Base-by-base conservation (phyloP, 2,888 invertebrate species). In the Eilema depressum region DNA sequence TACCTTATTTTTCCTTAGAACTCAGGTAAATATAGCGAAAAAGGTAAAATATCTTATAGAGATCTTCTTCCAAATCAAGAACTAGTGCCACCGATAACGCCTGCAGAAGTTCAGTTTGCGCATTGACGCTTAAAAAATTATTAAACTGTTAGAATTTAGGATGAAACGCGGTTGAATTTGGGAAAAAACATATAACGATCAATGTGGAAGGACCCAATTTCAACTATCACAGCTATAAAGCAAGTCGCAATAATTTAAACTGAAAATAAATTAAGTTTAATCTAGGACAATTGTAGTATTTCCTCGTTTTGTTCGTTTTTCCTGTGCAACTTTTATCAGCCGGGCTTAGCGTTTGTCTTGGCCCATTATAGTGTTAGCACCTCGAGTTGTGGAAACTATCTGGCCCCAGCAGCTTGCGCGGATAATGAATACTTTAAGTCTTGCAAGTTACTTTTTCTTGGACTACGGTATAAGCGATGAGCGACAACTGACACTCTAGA, bases 341-440 rank as follows among this genome's bases (percentile, higher is more conserved):
- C 10, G 59, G 47, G 33, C 33, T 71, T 60, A 59, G 20, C 63
- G 63, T 63, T 60, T 59, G 30, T 71, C 63, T 53, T 33, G 25
- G 30, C 25, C 67, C 33, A 67, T 67, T 71, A 67, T 59, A 59
- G 30, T 26, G 67, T 71, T 67, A 59, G 53, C 67, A 63, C 66
- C 66, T 70, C 69, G 71, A 69, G 71, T 74, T 74, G 72, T 74
- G 66, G 56, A 67, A 76, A 81, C 83, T 79, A 82, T 82, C 82
- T 73, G 75, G 63, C 60, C 76, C 63, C 72, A 30, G 64, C 79
- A 75, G 75, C 74, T 53, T 61, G 41, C 75, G 66, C 75, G 76
- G 76, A 69, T 82, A 82, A 81, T 83, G 81, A 82, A 83, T 82
- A 79, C 81, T 83, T 83, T 82, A 83, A 82, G 83, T 83, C 83